Percentiles rank a stretch among this genome's conserved stretches.
Evolutionary conservation across 2,797 vertebrate genomes (phyloP).

Genomic region (Danio jaintianensis): DNA sequence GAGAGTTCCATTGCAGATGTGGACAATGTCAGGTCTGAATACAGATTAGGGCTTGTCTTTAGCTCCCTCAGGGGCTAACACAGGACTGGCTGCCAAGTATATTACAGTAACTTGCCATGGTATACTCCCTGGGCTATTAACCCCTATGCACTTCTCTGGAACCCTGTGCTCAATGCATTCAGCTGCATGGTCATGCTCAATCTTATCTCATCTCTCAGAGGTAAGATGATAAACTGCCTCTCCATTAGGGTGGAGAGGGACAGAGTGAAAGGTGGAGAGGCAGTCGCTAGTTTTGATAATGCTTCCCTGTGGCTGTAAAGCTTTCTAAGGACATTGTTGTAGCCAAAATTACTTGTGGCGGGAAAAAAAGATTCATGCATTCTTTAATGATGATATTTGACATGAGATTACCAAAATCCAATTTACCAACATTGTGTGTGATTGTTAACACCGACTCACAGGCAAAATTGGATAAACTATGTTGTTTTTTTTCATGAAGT

Average conservation of each 20-base stretch:
- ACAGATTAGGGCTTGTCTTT: conserved; percentile 99
- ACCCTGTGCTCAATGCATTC: conserved; percentile 67
- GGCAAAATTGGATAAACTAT: too few relatives aligned
- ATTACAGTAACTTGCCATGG: conserved; percentile 94
- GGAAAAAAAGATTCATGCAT: background rate
- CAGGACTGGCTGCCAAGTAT: conserved; percentile 93
- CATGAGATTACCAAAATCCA: background rate
- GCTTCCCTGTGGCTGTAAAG: background rate
- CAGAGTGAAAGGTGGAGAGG: conserved; percentile 12
- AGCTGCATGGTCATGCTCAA: conserved; percentile 66
- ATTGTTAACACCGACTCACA: too few relatives aligned
- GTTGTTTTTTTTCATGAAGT: too few relatives aligned
- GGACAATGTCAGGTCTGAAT: conserved; percentile 99
- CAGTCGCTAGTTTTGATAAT: conserved; percentile 5
- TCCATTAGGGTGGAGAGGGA: conserved; percentile 32
- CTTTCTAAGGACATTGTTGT: background rate
- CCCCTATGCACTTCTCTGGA: conserved; percentile 76
- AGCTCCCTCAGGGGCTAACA: conserved; percentile 96
- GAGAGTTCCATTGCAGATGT: conserved; percentile 99
- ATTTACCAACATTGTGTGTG: too few relatives aligned
- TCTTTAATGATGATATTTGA: background rate
- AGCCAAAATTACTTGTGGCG: background rate
- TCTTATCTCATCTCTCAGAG: conserved; percentile 46
- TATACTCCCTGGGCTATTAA: conserved; percentile 96
- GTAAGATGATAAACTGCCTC: conserved; percentile 50